Percentiles rank a stretch among this genome's conserved stretches.
Conservation (phyloP, 2,888 invertebrate species). For the Drosophila pegasa region DNA sequence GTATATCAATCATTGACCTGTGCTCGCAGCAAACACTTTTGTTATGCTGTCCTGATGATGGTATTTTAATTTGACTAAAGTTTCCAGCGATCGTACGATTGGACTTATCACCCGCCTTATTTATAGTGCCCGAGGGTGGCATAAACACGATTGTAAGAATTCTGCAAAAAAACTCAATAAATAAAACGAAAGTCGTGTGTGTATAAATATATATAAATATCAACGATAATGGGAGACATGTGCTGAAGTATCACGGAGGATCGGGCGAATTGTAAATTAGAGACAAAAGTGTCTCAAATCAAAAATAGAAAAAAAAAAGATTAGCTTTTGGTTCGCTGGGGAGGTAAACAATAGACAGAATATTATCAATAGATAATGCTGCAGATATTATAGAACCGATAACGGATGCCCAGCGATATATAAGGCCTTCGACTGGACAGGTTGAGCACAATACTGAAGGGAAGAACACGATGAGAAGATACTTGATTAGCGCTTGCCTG, state of each 20-base stretch:
- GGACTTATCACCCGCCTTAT: constrained; percentile 27
- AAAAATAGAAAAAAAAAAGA: constrained; percentile 46
- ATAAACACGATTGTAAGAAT: constrained; percentile 19
- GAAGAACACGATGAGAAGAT: constrained; percentile 42
- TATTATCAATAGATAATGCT: constrained; percentile 52
- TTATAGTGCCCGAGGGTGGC: constrained; percentile 33
- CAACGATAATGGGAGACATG: constrained; percentile 38
- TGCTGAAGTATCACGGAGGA: constrained; percentile 17
- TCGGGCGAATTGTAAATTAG: constrained; percentile 59
- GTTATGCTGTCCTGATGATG: background rate
- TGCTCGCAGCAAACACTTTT: background rate
- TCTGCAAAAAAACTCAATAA: constrained; percentile 19
- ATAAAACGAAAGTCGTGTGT: constrained; percentile 32
- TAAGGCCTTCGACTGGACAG: constrained; percentile 25
- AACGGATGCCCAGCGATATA: constrained; percentile 42
- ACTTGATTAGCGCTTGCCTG: constrained; percentile 40
- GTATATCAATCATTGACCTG: constrained; percentile 6
- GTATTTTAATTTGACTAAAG: constrained; percentile 26
- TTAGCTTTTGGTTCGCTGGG: constrained; percentile 44
- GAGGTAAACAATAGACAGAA: constrained; percentile 15
- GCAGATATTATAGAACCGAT: constrained; percentile 25
- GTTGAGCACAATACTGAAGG: constrained; percentile 7
- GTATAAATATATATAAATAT: constrained; percentile 1
- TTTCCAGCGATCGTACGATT: constrained; percentile 32
- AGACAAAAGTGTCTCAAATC: constrained; percentile 35